phyloP scores from a whole-genome alignment of 1,140 invertebrate species.

The Drosophila bipectinata region DNA sequence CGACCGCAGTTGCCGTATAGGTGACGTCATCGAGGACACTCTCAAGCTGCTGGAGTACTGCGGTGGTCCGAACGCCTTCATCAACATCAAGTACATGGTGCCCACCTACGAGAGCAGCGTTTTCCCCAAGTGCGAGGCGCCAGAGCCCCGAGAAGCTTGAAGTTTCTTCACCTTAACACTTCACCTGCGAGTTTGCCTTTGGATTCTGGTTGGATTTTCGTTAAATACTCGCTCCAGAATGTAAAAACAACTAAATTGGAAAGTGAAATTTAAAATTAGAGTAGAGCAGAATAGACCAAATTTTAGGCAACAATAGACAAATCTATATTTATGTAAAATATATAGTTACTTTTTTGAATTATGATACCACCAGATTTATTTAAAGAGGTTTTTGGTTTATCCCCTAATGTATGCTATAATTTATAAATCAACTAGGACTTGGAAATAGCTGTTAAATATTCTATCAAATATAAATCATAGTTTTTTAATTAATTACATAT shows the following conservation, averaged over 20 bases:
- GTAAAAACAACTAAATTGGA: slow-evolving; percentile 1
- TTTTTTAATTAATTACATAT: not conserved
- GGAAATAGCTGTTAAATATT: too few species aligned
- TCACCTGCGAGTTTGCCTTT: not conserved
- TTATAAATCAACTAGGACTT: too few species aligned
- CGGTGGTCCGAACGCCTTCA: slow-evolving; percentile 96
- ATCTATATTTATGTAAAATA: too few species aligned
- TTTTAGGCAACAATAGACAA: not conserved
- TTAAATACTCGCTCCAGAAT: slow-evolving; percentile 2
- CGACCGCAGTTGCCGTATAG: slow-evolving; percentile 92
- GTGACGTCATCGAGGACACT: slow-evolving; percentile 96
- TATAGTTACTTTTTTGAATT: too few species aligned
- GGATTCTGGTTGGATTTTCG: not conserved
- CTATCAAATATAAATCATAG: too few species aligned
- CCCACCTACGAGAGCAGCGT: slow-evolving; percentile 98
- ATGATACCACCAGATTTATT: too few species aligned
- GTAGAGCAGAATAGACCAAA: slow-evolving; percentile 28
- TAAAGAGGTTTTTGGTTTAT: too few species aligned
- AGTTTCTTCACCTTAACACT: not conserved
- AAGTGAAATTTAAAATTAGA: slow-evolving; percentile 15
- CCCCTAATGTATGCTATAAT: too few species aligned
- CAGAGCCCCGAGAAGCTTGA: slow-evolving; percentile 84
- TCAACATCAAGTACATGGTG: slow-evolving; percentile 98
- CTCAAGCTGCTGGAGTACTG: slow-evolving; percentile 94
- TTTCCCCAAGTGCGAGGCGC: slow-evolving; percentile 62